Conservation (phyloP, 1,140 invertebrate genomes). For the Drosophila ohnishii region DNA sequence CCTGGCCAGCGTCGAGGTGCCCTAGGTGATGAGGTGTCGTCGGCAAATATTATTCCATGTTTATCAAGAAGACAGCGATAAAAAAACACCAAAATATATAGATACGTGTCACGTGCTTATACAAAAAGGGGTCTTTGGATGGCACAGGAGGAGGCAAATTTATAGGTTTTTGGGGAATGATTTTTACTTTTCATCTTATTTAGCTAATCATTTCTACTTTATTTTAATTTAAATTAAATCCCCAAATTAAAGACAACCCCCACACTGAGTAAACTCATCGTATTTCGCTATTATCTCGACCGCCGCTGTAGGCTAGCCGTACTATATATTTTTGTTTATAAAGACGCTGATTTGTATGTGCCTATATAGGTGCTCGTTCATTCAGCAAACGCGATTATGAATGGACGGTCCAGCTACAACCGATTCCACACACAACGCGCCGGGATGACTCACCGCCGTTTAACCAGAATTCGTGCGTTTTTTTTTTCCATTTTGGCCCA, state of each 20-base stretch:
- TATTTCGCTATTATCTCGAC: constrained; percentile 27
- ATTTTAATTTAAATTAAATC: neutral
- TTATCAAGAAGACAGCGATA: constrained; percentile 23
- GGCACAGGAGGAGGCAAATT: neutral
- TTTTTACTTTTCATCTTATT: neutral
- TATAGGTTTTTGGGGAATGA: neutral
- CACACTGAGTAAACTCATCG: neutral
- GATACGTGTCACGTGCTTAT: constrained; percentile 4
- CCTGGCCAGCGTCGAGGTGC: constrained; percentile 54
- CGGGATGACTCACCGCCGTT: constrained; percentile 70
- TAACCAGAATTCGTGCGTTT: constrained; percentile 73
- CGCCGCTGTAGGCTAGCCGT: constrained; percentile 19
- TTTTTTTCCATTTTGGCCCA: constrained; percentile 64
- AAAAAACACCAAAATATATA: constrained; percentile 7
- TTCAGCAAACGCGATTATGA: constrained; percentile 69
- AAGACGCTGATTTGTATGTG: constrained; percentile 39
- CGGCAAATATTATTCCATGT: constrained; percentile 23
- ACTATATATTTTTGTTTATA: constrained; percentile 46
- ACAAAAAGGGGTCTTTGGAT: neutral
- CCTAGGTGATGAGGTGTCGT: neutral
- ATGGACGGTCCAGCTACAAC: constrained; percentile 52
- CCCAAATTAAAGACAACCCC: neutral
- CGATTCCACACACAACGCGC: constrained; percentile 46
- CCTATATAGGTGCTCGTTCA: constrained; percentile 59
- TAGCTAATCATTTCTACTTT: too few species aligned